Evolutionary conservation across 2,797 vertebrate genomes (phyloP).

Genomic region (Argentina silus): DNA sequence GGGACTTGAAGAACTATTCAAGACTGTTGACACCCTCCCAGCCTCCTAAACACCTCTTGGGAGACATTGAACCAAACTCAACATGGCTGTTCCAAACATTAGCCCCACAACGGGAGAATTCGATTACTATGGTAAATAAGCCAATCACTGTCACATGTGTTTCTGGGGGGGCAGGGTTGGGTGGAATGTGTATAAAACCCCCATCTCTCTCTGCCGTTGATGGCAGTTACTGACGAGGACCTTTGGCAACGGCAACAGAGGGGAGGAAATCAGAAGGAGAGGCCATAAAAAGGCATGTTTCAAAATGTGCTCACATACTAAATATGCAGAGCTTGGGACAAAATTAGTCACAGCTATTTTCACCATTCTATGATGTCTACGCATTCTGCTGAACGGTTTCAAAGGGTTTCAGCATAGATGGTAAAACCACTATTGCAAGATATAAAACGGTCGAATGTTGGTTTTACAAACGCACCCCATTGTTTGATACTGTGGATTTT

Average conservation of each 20-base stretch:
- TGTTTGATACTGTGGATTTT: too few species aligned
- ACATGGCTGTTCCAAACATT: constrained; percentile 40
- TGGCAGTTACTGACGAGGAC: constrained; percentile 48
- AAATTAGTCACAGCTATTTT: constrained; percentile 34
- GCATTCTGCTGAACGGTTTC: background rate
- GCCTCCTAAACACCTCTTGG: constrained; percentile 30
- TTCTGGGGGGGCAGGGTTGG: constrained; percentile 34
- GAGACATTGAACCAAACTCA: constrained; percentile 18
- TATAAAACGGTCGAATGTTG: background rate
- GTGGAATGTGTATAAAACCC: constrained; percentile 45
- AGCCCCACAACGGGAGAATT: constrained; percentile 45
- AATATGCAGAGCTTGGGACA: constrained; percentile 14
- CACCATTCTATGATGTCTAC: constrained; percentile 9
- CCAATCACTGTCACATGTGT: constrained; percentile 47
- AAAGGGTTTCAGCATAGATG: background rate
- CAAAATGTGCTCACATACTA: constrained; percentile 16
- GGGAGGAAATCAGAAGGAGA: constrained; percentile 30
- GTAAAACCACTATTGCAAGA: constrained; percentile 11
- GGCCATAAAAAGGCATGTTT: constrained; percentile 38
- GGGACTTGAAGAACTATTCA: constrained; percentile 13
- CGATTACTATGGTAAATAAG: constrained; percentile 57
- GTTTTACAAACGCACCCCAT: too few species aligned
- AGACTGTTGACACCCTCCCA: constrained; percentile 16
- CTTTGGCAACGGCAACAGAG: constrained; percentile 43
- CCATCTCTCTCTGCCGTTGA: constrained; percentile 37